Evolutionary conservation across 2,113 vertebrate species (phyloP).

Genomic region (Cyrtonyx montezumae): DNA sequence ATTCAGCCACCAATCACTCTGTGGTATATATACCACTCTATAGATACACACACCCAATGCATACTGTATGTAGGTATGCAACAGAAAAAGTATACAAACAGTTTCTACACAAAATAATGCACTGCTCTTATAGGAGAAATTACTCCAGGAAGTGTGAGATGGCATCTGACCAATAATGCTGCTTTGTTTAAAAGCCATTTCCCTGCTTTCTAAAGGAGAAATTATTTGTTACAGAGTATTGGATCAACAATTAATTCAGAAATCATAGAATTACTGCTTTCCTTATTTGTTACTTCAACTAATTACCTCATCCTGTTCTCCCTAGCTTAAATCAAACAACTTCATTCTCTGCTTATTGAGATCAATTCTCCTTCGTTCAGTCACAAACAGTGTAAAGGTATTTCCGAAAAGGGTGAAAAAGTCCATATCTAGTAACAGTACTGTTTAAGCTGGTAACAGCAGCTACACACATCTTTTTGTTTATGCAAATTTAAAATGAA

Average conservation of each 20-base stretch:
- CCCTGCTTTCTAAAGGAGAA: background rate
- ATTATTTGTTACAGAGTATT: background rate
- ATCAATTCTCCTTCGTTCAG: background rate
- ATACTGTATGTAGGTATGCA: no score
- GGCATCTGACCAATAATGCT: no score
- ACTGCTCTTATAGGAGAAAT: background rate
- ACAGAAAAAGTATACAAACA: background rate
- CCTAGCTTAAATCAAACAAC: background rate
- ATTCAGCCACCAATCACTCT: background rate
- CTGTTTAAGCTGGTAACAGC: background rate
- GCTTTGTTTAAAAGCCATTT: background rate
- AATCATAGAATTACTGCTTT: no score
- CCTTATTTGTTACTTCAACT: no score
- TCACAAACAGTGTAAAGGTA: background rate
- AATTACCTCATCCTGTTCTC: background rate
- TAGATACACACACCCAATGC: no score
- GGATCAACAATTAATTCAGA: background rate
- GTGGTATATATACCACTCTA: background rate
- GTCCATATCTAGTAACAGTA: background rate
- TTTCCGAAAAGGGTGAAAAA: background rate
- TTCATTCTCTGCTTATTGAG: no score
- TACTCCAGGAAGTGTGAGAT: background rate
- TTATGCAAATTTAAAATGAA: background rate
- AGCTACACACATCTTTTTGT: background rate
- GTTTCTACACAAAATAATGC: background rate